phyloP scores from a whole-genome alignment of 2,888 invertebrate genomes.

The Eupithecia subumbrata region DNA sequence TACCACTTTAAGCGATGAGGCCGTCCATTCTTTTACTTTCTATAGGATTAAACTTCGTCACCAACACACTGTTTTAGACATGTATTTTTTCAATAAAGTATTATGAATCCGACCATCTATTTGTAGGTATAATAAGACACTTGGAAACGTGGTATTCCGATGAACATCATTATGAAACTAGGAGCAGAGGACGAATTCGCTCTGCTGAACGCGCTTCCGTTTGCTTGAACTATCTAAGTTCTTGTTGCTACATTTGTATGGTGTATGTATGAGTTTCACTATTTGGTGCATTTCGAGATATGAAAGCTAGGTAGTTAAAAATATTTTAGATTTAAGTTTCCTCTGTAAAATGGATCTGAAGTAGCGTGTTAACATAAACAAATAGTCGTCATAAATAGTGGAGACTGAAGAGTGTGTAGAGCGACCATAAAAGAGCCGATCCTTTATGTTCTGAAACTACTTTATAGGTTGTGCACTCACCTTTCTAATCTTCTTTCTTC shows the following conservation, averaged over 20 bases:
- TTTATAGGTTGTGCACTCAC: conserved; percentile 35
- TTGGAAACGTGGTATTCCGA: neutral
- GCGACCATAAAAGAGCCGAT: conserved; percentile 53
- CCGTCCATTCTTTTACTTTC: neutral
- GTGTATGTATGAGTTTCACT: neutral
- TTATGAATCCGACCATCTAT: neutral
- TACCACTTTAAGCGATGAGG: neutral
- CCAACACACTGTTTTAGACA: neutral
- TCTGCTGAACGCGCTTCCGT: neutral
- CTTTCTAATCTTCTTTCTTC: conserved; percentile 26
- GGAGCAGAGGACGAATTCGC: neutral
- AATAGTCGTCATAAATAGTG: neutral
- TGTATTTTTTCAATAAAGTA: neutral
- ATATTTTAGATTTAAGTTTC: neutral
- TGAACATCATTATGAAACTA: neutral
- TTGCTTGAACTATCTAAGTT: neutral
- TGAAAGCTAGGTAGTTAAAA: neutral
- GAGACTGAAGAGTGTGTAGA: neutral
- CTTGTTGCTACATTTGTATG: neutral
- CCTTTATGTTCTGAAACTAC: conserved; percentile 38
- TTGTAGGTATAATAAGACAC: neutral
- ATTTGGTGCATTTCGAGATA: neutral
- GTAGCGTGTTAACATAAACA: neutral
- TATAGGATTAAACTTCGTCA: neutral
- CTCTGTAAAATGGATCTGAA: neutral